These are phyloP conservation scores for Procavia capensis DNA, from an alignment of 2,113 vertebrate species.

Conservation along the genomic window DNA sequence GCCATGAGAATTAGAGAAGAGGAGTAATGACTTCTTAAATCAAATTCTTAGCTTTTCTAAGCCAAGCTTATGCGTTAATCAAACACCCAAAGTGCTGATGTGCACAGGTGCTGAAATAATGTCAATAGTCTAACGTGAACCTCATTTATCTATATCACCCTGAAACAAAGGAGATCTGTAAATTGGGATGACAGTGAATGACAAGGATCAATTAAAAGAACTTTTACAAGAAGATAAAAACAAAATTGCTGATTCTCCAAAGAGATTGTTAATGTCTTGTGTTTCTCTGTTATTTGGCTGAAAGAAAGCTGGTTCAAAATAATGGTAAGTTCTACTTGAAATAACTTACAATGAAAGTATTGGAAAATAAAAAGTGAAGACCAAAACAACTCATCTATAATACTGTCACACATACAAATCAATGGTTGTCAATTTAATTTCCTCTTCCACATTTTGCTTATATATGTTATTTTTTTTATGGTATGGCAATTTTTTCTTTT, in stretches of 20 bases:
- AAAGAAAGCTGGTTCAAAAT: conserved; percentile 43
- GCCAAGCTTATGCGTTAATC: conserved; percentile 84
- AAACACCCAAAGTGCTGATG: conserved; percentile 83
- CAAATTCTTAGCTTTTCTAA: conserved; percentile 80
- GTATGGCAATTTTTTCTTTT: not conserved
- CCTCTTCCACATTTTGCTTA: conserved; percentile 13
- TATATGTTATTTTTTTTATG: conserved; percentile 39
- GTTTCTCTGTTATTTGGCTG: conserved; percentile 53
- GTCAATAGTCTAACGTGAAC: conserved; percentile 83
- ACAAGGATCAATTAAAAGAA: conserved; percentile 85
- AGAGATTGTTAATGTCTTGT: conserved; percentile 70
- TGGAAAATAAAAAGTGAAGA: conserved; percentile 48
- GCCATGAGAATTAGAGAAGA: conserved; percentile 77
- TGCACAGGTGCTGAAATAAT: conserved; percentile 81
- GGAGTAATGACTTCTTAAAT: conserved; percentile 76
- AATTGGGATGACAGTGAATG: conserved; percentile 83
- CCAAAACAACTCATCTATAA: conserved; percentile 10
- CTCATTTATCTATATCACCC: conserved; percentile 87
- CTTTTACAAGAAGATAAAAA: conserved; percentile 74
- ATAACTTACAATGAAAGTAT: conserved; percentile 3
- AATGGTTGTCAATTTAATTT: conserved; percentile 43
- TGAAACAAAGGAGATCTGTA: conserved; percentile 84
- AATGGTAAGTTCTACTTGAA: conserved; percentile 30
- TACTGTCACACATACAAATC: not conserved
- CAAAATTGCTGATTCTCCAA: conserved; percentile 59